Evolutionary conservation across 2,797 vertebrate species (phyloP).

Genomic region (Schizopygopsis pylzovi): DNA sequence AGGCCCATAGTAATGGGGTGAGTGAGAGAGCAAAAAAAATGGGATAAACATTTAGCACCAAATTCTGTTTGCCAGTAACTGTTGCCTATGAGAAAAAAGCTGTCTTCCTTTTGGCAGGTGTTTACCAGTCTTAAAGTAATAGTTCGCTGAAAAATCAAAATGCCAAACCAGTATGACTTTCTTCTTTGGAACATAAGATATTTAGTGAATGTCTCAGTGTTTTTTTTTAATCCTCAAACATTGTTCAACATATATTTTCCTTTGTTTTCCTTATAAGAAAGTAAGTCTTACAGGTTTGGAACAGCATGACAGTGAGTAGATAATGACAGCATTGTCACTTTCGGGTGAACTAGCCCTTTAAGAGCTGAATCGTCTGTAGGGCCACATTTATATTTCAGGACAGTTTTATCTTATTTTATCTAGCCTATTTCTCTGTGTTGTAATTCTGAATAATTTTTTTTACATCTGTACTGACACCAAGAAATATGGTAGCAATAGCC

Average conservation of each 20-base stretch:
- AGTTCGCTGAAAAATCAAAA: background rate
- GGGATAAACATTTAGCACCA: background rate
- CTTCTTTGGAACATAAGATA: background rate
- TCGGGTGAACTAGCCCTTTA: background rate
- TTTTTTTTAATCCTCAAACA: background rate
- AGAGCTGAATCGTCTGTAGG: background rate
- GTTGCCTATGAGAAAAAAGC: background rate
- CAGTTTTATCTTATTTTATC: background rate
- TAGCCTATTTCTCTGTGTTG: background rate
- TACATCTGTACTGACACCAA: background rate
- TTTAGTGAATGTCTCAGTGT: background rate
- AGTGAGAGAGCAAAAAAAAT: background rate
- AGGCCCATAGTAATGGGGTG: constrained; percentile 84
- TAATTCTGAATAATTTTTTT: background rate
- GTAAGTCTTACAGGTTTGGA: background rate
- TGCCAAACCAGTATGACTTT: background rate
- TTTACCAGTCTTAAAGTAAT: background rate
- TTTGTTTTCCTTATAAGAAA: background rate
- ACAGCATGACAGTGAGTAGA: background rate
- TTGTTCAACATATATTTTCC: background rate
- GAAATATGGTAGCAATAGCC: background rate
- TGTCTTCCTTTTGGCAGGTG: background rate
- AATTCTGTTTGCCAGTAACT: background rate
- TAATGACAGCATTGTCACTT: background rate
- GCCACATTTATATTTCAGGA: background rate